Evolutionary conservation across 2,797 vertebrate species (phyloP).

Genomic region (Syngnathus acus): DNA sequence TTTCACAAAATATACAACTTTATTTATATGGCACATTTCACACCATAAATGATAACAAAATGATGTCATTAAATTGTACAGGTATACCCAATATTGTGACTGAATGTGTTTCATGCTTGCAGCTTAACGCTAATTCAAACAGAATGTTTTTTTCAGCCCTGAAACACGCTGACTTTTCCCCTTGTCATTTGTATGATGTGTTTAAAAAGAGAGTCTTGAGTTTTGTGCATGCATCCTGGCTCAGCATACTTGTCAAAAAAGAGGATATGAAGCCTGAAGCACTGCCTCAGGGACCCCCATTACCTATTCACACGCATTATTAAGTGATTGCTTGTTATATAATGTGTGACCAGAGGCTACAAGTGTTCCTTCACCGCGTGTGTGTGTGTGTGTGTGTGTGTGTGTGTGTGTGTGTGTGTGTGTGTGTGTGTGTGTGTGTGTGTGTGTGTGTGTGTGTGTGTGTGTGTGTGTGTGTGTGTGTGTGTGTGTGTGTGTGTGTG

Average conservation of each 20-base stretch:
- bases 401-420: slow-evolving; percentile 23
- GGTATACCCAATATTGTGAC: too few relatives aligned
- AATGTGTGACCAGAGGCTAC: slow-evolving; percentile 25
- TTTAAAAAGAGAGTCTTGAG: background rate
- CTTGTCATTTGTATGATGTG: background rate
- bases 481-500: slow-evolving; percentile 30
- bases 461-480: slow-evolving; percentile 21
- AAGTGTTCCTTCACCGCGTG: slow-evolving; percentile 26
- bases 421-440: slow-evolving; percentile 26
- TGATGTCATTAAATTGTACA: too few relatives aligned
- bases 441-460: slow-evolving; percentile 25
- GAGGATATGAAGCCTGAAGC: slow-evolving; percentile 19
- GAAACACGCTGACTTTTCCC: background rate
- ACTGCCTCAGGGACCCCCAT: slow-evolving; percentile 4
- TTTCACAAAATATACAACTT: too few relatives aligned
- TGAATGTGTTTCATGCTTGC: too few relatives aligned
- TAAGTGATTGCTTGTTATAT: slow-evolving; percentile 33
- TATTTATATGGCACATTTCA: too few relatives aligned
- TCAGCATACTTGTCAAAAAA: slow-evolving; percentile 11
- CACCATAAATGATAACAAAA: too few relatives aligned
- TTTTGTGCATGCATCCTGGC: background rate
- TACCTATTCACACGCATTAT: slow-evolving; percentile 15
- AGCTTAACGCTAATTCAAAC: too few relatives aligned
- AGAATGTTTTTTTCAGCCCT: too few relatives aligned
- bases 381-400: slow-evolving; percentile 20